Percentiles rank a stretch among this genome's conserved stretches.
These are phyloP conservation scores for Poecilobothrus nobilitatus DNA, from an alignment of 2,888 invertebrate species.

Conservation along the genomic window DNA sequence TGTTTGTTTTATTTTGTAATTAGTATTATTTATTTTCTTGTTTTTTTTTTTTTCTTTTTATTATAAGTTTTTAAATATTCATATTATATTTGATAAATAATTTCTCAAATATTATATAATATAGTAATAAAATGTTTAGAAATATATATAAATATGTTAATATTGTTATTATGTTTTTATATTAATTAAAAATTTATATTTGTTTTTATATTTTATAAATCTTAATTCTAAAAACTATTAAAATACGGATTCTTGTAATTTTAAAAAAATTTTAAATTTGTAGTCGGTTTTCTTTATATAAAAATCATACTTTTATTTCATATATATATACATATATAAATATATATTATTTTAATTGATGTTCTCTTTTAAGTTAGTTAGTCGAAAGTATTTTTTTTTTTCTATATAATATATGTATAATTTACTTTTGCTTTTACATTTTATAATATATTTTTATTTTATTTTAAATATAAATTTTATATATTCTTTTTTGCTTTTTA, in stretches of 20 bases:
- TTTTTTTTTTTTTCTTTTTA: too few species aligned
- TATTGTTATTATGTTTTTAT: neutral
- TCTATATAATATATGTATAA: neutral
- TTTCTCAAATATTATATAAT: neutral
- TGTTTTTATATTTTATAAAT: neutral
- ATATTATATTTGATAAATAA: neutral
- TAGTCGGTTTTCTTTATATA: constrained; percentile 1
- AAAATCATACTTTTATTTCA: neutral
- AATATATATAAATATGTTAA: neutral
- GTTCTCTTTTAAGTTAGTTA: neutral
- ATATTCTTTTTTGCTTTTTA: neutral
- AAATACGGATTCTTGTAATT: neutral
- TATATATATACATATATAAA: too few species aligned
- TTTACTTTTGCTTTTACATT: too few species aligned
- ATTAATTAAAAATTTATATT: neutral
- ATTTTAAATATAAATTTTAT: neutral
- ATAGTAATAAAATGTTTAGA: neutral
- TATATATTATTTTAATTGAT: neutral
- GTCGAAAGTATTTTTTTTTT: neutral
- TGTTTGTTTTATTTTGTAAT: neutral
- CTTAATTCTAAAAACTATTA: neutral
- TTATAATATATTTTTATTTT: neutral
- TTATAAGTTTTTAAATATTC: too few species aligned
- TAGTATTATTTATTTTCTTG: too few species aligned
- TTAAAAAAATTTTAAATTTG: neutral